These are phyloP conservation scores for Drosophila takahashii DNA, from an alignment of 1,140 invertebrate species.

Conservation along the genomic window DNA sequence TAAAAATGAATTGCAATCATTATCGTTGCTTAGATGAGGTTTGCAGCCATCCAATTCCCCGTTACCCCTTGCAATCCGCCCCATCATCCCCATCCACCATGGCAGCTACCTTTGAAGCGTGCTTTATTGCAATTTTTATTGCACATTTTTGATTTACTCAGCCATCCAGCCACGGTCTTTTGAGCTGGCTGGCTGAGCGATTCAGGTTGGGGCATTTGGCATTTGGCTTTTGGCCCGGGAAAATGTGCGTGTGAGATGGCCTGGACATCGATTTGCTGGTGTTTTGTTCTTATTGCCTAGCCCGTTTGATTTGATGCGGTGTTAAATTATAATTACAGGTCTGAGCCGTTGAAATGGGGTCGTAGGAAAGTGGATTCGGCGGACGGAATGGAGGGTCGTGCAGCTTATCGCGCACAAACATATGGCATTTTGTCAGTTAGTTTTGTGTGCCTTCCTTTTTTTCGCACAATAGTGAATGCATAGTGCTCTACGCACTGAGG, in stretches of 20 bases:
- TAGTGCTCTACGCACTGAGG: conserved; percentile 3
- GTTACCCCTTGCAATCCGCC: background rate
- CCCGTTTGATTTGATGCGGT: conserved; percentile 44
- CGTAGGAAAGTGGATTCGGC: conserved; percentile 1
- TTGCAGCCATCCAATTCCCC: conserved; percentile 33
- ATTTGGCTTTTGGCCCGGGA: background rate
- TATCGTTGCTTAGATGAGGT: conserved; percentile 78
- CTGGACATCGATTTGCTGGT: conserved; percentile 46
- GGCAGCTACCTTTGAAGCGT: conserved; percentile 52
- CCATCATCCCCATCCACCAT: too few relatives aligned
- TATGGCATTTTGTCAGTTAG: conserved; percentile 80
- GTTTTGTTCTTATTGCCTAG: conserved; percentile 36
- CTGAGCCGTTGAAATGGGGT: conserved; percentile 47
- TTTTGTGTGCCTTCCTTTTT: conserved; percentile 35
- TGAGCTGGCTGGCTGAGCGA: conserved; percentile 21
- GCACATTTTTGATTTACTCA: conserved; percentile 76
- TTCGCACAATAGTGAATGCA: conserved; percentile 37
- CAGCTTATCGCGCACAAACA: conserved; percentile 72
- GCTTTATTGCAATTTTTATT: conserved; percentile 70
- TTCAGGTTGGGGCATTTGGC: background rate
- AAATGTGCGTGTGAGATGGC: conserved; percentile 37
- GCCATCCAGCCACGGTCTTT: conserved; percentile 25
- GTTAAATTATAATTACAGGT: conserved; percentile 79
- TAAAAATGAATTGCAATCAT: conserved; percentile 81
- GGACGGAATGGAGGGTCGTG: background rate